Base-by-base conservation (phyloP, 64 coral and sea anemone species). In the Hydrozoanthus tunicans region DNA sequence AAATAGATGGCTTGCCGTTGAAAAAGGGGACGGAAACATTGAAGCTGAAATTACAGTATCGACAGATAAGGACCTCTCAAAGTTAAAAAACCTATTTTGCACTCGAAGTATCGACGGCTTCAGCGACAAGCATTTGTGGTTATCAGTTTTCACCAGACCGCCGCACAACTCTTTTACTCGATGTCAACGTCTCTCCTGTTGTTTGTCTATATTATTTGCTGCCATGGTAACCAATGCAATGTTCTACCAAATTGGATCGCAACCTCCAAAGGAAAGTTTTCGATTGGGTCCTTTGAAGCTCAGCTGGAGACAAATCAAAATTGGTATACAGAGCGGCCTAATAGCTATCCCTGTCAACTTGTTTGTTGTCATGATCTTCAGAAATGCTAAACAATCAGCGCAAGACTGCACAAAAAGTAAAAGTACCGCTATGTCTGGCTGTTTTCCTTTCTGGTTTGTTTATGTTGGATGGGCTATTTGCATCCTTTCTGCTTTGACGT, bases 381-480 rank as follows among this genome's bases (percentile, higher is more conserved):
- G 69, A 56, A 88, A 88, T 60, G 60, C 69, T 9, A 88, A 88
- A 88, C 81, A 68, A 54, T 14, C 11, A 25, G 74, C 5, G 9
- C 73, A 88, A 15, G 4, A 20, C 59, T 74, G 59, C 9, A 6
- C 27, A 60, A 70, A 75, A 32, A 62, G 24, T 57, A 63, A 86
- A 70, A 20, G 15, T 62, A 63, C 27, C 6, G 58, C 53, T 74
- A 27, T 15, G 1, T 24, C 68, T 3, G 84, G 84, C 13, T 88
- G 32, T 56, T 51, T 88, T 1, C 84, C 84, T 27, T 14, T 74
- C n/a, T 75, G 55, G 70, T 88, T 74, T 56, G 32, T 58, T 9
- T 88, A 88, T 23, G 23, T 90, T 64, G 89, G 89, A 64, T 90
- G 89, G 89, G 79, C 7, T 80, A 26, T 90, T 79, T 90, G 89